Evolutionary conservation across 92 coral and sea anemone genomes (phyloP), one percentile per base, ranked within the genome.

Genomic region (Isaurus tuberculatus): DNA sequence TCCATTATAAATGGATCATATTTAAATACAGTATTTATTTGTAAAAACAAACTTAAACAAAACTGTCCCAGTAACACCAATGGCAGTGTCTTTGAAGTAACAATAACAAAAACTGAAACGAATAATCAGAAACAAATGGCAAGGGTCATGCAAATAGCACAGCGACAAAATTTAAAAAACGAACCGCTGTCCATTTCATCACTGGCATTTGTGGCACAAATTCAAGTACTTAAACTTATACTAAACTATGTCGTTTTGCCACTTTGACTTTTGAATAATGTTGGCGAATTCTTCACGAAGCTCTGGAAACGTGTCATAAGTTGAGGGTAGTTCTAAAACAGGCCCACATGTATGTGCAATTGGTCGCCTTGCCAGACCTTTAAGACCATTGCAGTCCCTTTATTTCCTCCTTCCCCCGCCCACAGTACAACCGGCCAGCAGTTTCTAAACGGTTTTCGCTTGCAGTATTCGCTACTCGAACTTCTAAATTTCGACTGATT

Each of bases 321-420:
- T 55, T 1, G 48, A 16, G 28, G 66, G 80, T 31, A 31, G 43
- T 17, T 51, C 80, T 19, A 74, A 32, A 1, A 74, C 32, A 0
- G 80, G 46, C 13, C 80, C 80, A 28, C 80, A 53, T 29, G 80
- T 74, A 33, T 74, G 80, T 28, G 65, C 80, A 5, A 74, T 74
- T 48, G 80, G 80, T 53, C 80, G 80, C 80, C 80, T 74, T 33
- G 46, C 80, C 66, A 74, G 67, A 13, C 48, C 80, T 33, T 74
- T 46, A 19, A 53, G 80, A 28, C 8, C n/a, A n/a, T n/a, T n/a
- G n/a, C n/a, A n/a, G n/a, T n/a, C n/a, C n/a, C n/a, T n/a, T n/a
- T n/a, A n/a, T n/a, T n/a, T n/a, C n/a, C n/a, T n/a, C n/a, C n/a
- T n/a, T n/a, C n/a, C n/a, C n/a, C n/a, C n/a, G n/a, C n/a, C n/a